phyloP scores from a whole-genome alignment of 2,888 invertebrate species.

The Germaria angustata region DNA sequence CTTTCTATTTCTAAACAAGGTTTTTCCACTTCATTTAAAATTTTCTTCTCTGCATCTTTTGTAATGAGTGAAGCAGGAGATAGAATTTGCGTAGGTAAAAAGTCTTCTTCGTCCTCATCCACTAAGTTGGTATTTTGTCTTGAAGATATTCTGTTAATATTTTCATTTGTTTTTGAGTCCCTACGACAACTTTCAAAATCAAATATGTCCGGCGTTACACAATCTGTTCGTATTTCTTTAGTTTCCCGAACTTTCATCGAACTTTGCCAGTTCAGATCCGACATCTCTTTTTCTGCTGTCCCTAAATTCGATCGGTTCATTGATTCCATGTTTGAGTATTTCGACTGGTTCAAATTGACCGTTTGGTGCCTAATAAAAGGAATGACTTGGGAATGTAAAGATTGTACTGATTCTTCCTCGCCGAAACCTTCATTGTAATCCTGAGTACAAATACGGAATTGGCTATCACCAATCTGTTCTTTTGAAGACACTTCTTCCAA shows the following conservation, averaged over 20 bases:
- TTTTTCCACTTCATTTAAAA: constrained; percentile 3
- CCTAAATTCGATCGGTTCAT: neutral
- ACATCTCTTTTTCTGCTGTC: constrained; percentile 66
- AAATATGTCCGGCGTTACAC: constrained; percentile 67
- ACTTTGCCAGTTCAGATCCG: constrained; percentile 50
- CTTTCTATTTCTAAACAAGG: constrained; percentile 41
- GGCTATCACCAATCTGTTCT: constrained; percentile 51
- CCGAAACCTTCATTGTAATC: constrained; percentile 70
- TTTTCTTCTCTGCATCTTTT: neutral
- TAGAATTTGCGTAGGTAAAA: constrained; percentile 55
- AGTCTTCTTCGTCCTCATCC: constrained; percentile 55
- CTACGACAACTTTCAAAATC: constrained; percentile 36
- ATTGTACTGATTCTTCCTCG: constrained; percentile 43
- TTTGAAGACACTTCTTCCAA: constrained; percentile 38
- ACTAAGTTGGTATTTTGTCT: neutral
- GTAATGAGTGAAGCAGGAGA: neutral
- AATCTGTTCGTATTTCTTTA: constrained; percentile 22
- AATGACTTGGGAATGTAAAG: constrained; percentile 62
- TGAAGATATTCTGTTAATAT: neutral
- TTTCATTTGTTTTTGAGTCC: neutral
- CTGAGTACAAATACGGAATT: constrained; percentile 72
- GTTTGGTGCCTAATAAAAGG: constrained; percentile 61
- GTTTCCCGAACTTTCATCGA: constrained; percentile 40
- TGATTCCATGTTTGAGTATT: neutral
- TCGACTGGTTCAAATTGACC: constrained; percentile 41